A percentile compares a stretch with the other conserved stretches of the same genome.
Conservation (phyloP, 2,888 invertebrate species). For the Adelognathus sp. region DNA sequence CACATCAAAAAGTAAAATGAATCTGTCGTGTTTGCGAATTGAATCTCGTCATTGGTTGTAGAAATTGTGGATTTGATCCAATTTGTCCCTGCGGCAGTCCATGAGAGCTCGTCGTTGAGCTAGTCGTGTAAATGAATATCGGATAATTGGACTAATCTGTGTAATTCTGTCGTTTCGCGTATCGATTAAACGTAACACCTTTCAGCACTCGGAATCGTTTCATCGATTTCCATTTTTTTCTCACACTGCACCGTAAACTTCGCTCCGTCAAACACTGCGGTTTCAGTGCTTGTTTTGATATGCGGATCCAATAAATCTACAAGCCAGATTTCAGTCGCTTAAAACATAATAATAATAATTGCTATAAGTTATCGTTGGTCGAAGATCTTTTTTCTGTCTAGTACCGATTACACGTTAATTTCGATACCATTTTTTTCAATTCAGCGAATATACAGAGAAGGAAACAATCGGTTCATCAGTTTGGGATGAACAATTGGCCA, state of each 20-base stretch:
- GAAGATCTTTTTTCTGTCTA: too few species aligned
- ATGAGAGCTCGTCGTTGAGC: slow-evolving; percentile 4
- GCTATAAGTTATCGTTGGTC: background rate
- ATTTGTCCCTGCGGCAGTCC: background rate
- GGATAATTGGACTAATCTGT: slow-evolving; percentile 34
- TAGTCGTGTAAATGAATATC: slow-evolving; percentile 22
- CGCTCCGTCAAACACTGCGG: background rate
- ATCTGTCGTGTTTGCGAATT: slow-evolving; percentile 22
- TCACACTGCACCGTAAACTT: background rate
- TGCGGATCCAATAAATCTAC: slow-evolving; percentile 12
- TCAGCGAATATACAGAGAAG: too few species aligned
- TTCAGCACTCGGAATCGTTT: background rate
- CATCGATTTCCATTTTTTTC: background rate
- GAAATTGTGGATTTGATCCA: background rate
- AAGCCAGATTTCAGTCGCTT: background rate
- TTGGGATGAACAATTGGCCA: too few species aligned
- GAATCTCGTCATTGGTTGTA: background rate
- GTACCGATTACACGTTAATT: too few species aligned
- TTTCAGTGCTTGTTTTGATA: slow-evolving; percentile 26
- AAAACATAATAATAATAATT: background rate
- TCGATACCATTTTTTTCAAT: too few species aligned
- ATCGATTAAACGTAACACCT: slow-evolving; percentile 1
- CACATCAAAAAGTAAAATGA: background rate
- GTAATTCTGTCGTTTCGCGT: slow-evolving; percentile 21
- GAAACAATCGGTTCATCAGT: too few species aligned